Evolutionary conservation across 2,797 vertebrate genomes (phyloP), one percentile per base, ranked within the genome.

Genomic region (Cossypha heuglini): DNA sequence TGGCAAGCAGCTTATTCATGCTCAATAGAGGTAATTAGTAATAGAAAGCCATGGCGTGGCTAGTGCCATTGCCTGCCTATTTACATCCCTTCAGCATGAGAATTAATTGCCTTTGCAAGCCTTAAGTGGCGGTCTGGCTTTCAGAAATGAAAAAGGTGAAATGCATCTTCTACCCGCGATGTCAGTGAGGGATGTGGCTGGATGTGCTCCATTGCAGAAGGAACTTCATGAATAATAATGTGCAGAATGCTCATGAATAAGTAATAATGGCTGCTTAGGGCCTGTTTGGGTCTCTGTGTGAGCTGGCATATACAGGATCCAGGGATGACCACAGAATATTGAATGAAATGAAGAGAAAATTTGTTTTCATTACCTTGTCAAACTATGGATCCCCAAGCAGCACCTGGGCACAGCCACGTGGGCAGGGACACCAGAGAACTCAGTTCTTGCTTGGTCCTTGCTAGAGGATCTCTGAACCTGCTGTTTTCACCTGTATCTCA

Each of bases 131-230:
- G 6, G 17, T 49, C 64, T 74, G 48, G 29, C 46, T 90, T 88
- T 81, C 38, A 75, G 79, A 82, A 87, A 62, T 1, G 37, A 43
- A 40, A 28, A 69, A 54, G 43, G 33, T 73, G 52, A 79, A 37
- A 19, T 0, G 0, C 0, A 1, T 77, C 69, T 83, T 58, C 69
- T 68, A 11, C 51, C 24, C 29, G 12, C 2, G 1, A 0, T 19
- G 37, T 69, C 11, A 6, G 18, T 0, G 0, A 75, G 38, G 43
- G 35, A 81, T 8, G 1, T 54, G n/a, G n/a, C 42, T 75, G 51
- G 12, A 55, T 75, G 37, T 1, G 6, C 43, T 48, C 29, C 66
- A 49, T 10, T 69, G 73, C 31, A 82, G 55, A 43, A 72, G 35
- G 29, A 54, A 82, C 12, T 68, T 81, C 43, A 59, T 59, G 1